Percentiles rank a stretch among this genome's conserved stretches.
Evolutionary conservation across 2,797 vertebrate genomes (phyloP).

Genomic region (Lutra lutra): DNA sequence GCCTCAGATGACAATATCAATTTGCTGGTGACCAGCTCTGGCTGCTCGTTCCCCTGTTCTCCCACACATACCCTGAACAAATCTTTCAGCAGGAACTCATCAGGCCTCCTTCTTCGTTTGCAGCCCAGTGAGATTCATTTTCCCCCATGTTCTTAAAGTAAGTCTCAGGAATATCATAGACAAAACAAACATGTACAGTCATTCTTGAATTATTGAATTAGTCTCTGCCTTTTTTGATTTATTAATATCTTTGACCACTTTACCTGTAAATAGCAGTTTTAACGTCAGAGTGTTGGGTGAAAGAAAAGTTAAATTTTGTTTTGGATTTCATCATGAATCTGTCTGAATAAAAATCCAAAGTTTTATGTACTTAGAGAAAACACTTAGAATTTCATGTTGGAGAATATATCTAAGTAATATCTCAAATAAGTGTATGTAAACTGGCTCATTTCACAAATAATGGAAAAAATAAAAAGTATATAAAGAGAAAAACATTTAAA

Average conservation of each 20-base stretch:
- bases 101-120: background rate
- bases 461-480: background rate
- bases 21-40: background rate
- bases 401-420: conserved; percentile 7
- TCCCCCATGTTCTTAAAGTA: background rate
- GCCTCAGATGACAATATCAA: background rate
- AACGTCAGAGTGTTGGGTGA: background rate
- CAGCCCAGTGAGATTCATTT: background rate
- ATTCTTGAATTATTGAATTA: background rate
- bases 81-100: background rate
- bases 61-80: background rate
- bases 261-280: background rate
- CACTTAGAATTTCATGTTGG: conserved; percentile 6
- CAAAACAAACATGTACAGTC: background rate
- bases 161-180: background rate
- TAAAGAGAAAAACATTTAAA: background rate
- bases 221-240: background rate
- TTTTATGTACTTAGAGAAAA: conserved; percentile 35
- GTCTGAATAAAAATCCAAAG: background rate
- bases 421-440: conserved; percentile 16
- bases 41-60: background rate
- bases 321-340: conserved; percentile 24
- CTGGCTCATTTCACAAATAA: background rate
- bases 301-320: conserved; percentile 50
- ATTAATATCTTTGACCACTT: background rate